Evolutionary conservation across 2,797 vertebrate genomes (phyloP), one percentile per base, ranked within the genome.

Genomic region (Gadopsis bispinosus): DNA sequence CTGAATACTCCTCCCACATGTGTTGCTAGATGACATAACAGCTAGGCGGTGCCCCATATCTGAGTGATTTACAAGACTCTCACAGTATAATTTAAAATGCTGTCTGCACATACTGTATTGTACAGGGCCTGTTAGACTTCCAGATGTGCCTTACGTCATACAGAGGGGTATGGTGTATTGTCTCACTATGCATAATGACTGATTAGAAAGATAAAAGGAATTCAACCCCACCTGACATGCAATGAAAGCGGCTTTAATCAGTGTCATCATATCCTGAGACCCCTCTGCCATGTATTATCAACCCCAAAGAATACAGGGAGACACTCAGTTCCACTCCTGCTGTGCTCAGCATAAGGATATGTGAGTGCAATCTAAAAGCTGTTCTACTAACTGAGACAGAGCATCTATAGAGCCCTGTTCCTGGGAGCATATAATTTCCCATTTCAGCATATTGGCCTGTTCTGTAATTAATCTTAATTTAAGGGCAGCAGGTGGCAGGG

Each of bases 381-480:
- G 82, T 66, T 88, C 62, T 66, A 26, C 83, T 93, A 93, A 93
- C 90, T 76, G 87, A 92, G 90, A 93, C 84, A 79, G 85, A 93
- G 88, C 87, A 78, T 87, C 91, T 73, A 73, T 37, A 69, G 63
- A 75, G 75, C 69, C 45, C 64, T 35, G 68, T 79, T 91, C 83
- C 83, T 79, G 75, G 78, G 87, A 88, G 87, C 85, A 83, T 77
- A 88, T 89, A 54, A 90, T 90, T 92, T 91, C 87, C 90, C 73
- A 80, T 89, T 89, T 83, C 87, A 89, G 87, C 91, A 87, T 87
- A 87, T 90, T 83, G 89, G 86, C 64, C 86, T 82, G 70, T 86
- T 87, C 43, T 78, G 88, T 92, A 93, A 95, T 94, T 93, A 92
- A 94, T 94, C 90, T 88, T 91, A 93, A 93, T 94, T 93, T 86